Base-by-base conservation (phyloP, 2,888 invertebrate species). In the Heteromyza rotundicornis region DNA sequence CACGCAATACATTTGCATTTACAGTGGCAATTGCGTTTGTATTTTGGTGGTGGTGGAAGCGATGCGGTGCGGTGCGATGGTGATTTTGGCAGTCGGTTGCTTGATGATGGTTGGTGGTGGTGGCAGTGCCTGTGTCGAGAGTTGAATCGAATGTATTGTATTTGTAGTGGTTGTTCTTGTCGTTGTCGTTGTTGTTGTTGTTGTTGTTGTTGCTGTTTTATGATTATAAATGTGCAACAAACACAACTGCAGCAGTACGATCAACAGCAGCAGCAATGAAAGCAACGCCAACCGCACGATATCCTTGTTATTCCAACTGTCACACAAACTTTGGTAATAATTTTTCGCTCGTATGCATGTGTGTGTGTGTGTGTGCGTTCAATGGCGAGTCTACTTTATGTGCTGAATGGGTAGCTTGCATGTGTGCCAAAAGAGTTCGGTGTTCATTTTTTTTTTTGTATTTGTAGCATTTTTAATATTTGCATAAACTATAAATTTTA, bases 341-440 rank as follows among this genome's bases (percentile, higher is more conserved):
- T 70, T 70, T 64, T 68, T 57, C 40, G 52, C 61, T 60, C 36
- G 35, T 61, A 51, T 58, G 44, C 60, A 57, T 59, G 53, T 61
- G 50, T 59, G 57, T 44, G 50, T 50, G 60, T 65, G 56, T 64
- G 67, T 59, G 49, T 57, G 5, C 35, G 61, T 60, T 59, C 66
- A n/a, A n/a, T 75, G 70, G 70, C 74, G 75, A 75, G 70, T 73
- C 74, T 71, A 74, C 74, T 74, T 74, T 74, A 76, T 74, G 74
- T 75, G 74, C 76, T 75, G 76, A 75, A 75, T 71, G 75, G 74
- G 74, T 74, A 74, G 75, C 73, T 73, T 68, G 71, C 75, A 74
- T 72, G 73, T 74, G 20, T 35, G 17, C n/a, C 10, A n/a, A 40
- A 40, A n/a, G 10, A 40, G 22, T 5, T 20, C 23, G 27, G 17